Evolutionary conservation across 1,140 invertebrate genomes (phyloP).

Genomic region (Drosophila novamexicana): DNA sequence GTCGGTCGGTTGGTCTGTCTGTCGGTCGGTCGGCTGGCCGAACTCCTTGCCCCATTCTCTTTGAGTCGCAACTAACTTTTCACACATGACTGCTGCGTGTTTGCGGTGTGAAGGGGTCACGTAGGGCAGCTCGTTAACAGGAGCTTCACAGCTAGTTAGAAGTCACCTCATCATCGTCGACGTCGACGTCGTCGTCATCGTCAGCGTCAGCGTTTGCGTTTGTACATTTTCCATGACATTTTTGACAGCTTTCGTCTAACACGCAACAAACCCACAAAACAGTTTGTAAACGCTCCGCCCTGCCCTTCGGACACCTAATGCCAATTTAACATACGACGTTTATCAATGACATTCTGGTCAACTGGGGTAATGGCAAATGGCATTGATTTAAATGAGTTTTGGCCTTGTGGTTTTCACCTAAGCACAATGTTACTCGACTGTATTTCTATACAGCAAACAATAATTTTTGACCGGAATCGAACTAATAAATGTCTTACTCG

Average conservation of each 20-base stretch:
- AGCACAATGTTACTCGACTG: neutral
- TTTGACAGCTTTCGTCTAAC: slow-evolving; percentile 54
- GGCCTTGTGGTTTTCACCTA: slow-evolving; percentile 25
- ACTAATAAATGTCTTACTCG: neutral
- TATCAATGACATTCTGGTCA: slow-evolving; percentile 54
- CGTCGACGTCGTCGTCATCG: slow-evolving; percentile 17
- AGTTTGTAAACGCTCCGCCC: slow-evolving; percentile 29
- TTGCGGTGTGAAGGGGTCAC: slow-evolving; percentile 9
- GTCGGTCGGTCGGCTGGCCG: neutral
- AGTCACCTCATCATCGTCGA: slow-evolving; percentile 43
- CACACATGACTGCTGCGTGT: slow-evolving; percentile 66
- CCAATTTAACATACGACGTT: slow-evolving; percentile 37
- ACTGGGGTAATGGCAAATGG: slow-evolving; percentile 44
- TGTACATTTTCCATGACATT: slow-evolving; percentile 55
- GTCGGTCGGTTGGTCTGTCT: neutral
- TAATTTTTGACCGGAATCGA: neutral
- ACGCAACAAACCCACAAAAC: slow-evolving; percentile 52
- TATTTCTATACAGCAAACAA: neutral
- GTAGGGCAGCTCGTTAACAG: slow-evolving; percentile 70
- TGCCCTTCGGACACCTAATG: neutral
- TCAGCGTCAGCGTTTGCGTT: slow-evolving; percentile 34
- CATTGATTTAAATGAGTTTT: slow-evolving; percentile 56
- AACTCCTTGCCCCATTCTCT: neutral
- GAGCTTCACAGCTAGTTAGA: slow-evolving; percentile 74
- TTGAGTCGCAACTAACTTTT: slow-evolving; percentile 60